Conservation (phyloP, 2,113 vertebrate species). For the Hipposideros armiger region DNA sequence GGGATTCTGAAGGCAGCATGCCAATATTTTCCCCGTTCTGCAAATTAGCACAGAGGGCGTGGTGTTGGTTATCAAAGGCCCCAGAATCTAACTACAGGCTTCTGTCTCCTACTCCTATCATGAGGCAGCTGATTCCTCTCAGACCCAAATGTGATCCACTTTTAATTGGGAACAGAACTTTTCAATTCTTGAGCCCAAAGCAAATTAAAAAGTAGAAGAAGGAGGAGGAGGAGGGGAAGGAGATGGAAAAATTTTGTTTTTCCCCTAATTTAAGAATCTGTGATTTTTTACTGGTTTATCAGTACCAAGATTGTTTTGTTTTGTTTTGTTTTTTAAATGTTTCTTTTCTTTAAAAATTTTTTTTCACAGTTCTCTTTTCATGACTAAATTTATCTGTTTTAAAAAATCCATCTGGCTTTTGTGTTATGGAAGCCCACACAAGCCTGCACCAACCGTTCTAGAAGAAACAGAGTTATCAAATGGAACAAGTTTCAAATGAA, state of each 20-base stretch:
- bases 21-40: constrained; percentile 16
- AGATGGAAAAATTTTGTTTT: constrained; percentile 55
- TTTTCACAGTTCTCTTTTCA: constrained; percentile 72
- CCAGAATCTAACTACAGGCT: not conserved
- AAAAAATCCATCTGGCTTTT: constrained; percentile 85
- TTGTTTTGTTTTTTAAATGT: constrained; percentile 66
- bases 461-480: constrained; percentile 81
- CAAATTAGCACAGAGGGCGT: constrained; percentile 53
- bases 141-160: constrained; percentile 67
- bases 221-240: not conserved
- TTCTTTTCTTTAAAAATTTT: constrained; percentile 1
- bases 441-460: constrained; percentile 66
- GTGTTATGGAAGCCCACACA: constrained; percentile 82
- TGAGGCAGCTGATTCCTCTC: constrained; percentile 39
- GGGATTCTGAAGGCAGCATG: constrained; percentile 24
- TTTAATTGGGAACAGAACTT: constrained; percentile 80
- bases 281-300: constrained; percentile 69
- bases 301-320: constrained; percentile 50
- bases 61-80: constrained; percentile 1
- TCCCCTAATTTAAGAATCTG: constrained; percentile 66
- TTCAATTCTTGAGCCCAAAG: constrained; percentile 66
- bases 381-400: constrained; percentile 83
- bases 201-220: constrained; percentile 73
- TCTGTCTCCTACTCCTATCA: constrained; percentile 44
- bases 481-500: constrained; percentile 74